A percentile compares a stretch with the other conserved stretches of the same genome.
Conservation (phyloP, 2,113 vertebrate genomes). For the Grammomys dolichurus region DNA sequence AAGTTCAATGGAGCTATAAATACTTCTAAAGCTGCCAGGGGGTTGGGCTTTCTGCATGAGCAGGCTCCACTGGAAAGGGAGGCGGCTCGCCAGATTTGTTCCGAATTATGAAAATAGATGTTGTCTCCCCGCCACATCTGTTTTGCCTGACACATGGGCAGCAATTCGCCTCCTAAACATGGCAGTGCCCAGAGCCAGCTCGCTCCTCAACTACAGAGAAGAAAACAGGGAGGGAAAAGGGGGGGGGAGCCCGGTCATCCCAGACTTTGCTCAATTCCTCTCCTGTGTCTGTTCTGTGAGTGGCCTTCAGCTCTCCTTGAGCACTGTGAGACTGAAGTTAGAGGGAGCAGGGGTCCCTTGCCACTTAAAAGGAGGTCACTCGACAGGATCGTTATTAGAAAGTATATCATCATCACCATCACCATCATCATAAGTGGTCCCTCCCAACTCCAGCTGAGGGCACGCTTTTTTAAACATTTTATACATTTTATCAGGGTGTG, state of each 20-base stretch:
- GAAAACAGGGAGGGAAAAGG: not conserved
- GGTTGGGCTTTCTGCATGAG: slow-evolving; percentile 87
- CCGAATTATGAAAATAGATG: slow-evolving; percentile 91
- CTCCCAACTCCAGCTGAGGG: not conserved
- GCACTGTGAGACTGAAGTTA: accelerated
- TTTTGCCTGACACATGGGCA: slow-evolving; percentile 89
- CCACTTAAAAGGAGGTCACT: not conserved
- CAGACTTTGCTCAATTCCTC: not conserved
- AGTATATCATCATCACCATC: no score
- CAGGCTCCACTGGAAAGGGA: slow-evolving; percentile 86
- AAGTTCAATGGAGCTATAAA: slow-evolving; percentile 87
- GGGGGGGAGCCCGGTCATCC: not conserved
- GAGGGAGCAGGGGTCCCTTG: accelerated
- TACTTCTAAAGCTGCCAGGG: slow-evolving; percentile 85
- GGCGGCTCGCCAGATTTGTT: slow-evolving; percentile 89
- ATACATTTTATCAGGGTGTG: not conserved
- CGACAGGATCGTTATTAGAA: accelerated
- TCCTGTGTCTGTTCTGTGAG: not conserved
- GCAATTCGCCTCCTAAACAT: slow-evolving; percentile 77
- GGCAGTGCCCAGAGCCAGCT: slow-evolving; percentile 75
- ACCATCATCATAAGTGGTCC: no score
- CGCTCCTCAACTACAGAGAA: slow-evolving; percentile 69
- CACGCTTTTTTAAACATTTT: not conserved
- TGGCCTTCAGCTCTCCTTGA: not conserved
- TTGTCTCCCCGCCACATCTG: slow-evolving; percentile 89